Evolutionary conservation across 2,888 invertebrate genomes (phyloP), one percentile per base, ranked within the genome.

Genomic region (Caenorhabditis becei): DNA sequence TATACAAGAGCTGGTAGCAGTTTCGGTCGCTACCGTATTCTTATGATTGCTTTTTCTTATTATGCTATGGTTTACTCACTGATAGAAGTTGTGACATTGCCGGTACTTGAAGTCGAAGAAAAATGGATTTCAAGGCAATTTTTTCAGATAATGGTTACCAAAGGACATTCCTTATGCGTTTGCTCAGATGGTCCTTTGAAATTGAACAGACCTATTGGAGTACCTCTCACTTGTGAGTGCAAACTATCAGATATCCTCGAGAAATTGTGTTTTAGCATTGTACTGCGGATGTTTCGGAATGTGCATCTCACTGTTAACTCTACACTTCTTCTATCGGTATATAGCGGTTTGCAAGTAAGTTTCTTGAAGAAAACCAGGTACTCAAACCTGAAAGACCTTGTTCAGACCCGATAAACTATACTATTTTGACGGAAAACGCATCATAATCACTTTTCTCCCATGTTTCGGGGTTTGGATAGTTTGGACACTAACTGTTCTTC

Each of bases 311-410:
- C 23, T 77, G 11, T 32, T 77, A 0, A 61, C 77, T 0, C 56
- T 69, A 14, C 77, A 77, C 0, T 77, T 77, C n/a, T 67, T 26
- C n/a, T 77, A 77, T 32, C 23, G 77, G 56, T 77, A 77, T 51
- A 63, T 69, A 47, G 61, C 67, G 0, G 69, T 77, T 24, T 77
- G 77, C 62, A 69, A 58, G 67, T 75, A 3, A 41, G 28, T 14
- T 0, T 41, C 11, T 8, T 1, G 23, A 2, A 41, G 16, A 54
- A 41, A 32, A 32, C 4, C 20, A 41, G 2, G 3, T 14, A 41
- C 16, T 16, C 8, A 16, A 3, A 41, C 16, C 8, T 10, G 16
- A 41, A 41, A 10, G 3, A 10, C 8, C 5, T 14, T 10, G 8
- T 61, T 71, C 18, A 71, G 71, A 20, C 65, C 72, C 1, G 65